Evolutionary conservation across 2,113 vertebrate species (phyloP).

Genomic region (Silurus meridionalis): DNA sequence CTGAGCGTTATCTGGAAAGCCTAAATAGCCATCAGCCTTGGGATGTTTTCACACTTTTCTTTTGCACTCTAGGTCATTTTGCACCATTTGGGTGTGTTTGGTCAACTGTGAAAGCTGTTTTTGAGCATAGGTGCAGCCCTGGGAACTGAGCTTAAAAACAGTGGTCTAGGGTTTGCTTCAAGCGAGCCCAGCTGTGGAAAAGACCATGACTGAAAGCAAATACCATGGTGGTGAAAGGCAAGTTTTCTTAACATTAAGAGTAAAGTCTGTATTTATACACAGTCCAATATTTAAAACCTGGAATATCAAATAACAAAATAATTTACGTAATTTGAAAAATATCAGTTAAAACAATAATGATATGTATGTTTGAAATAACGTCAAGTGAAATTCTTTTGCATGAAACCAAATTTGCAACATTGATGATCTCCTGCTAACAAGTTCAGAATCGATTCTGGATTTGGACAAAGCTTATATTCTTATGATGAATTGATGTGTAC

Average conservation of each 20-base stretch:
- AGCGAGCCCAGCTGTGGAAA: slow-evolving; percentile 17
- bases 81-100: background rate
- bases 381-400: background rate
- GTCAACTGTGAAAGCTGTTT: slow-evolving; percentile 20
- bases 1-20: slow-evolving; percentile 2
- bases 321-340: background rate
- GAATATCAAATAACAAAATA: background rate
- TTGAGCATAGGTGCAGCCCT: background rate
- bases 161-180: slow-evolving; percentile 9
- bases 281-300: background rate
- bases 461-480: background rate
- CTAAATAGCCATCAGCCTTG: background rate
- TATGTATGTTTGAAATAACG: background rate
- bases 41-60: slow-evolving; percentile 9
- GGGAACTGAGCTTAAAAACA: slow-evolving; percentile 11
- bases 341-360: background rate
- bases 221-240: background rate
- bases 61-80: background rate
- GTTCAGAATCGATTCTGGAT: background rate
- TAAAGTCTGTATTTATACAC: background rate
- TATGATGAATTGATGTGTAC: background rate
- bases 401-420: background rate
- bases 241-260: background rate
- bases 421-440: background rate
- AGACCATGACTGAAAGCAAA: slow-evolving; percentile 16